Base-by-base conservation (phyloP, 2,113 vertebrate species). In the Merops nubicus region DNA sequence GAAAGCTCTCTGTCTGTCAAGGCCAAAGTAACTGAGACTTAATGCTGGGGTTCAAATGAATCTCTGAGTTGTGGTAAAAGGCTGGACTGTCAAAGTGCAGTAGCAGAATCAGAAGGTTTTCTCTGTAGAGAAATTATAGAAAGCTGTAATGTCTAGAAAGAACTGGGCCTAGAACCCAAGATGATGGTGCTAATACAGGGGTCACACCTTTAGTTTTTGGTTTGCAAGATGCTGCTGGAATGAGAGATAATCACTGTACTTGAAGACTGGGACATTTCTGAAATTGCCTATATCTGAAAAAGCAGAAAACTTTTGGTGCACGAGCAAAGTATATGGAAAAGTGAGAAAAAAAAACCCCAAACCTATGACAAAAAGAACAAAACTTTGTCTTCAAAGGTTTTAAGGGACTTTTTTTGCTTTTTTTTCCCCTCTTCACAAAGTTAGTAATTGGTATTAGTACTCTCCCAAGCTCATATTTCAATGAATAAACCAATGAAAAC, bases 401-500 rank as follows among this genome's bases (percentile, higher is more conserved):
- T n/a, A 72, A 20, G 15, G 15, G 12, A 45, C 20, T 21, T 43
- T 42, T 42, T 21, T 64, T 38, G 59, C 25, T 38, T 38, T 23
- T 23, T 15, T 38, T 36, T 25, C 17, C 6, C 5, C 17, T 5
- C 19, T 4, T 11, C 3, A 2, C 13, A 6, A 2, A 13, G 5
- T 40, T 34, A 21, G 47, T 33, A 12, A 47, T 76, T 69, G 25
- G 11, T 54, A 43, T 75, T 54, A 54, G 14, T 77, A 60, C 42
- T 42, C 43, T 63, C 23, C n/a, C 17, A 63, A 81, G n/a, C 9
- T 51, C 33, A 10, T 43, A 73, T 36, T 84, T 88, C 63, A 69
- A 70, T 67, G 88, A 54, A 81, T 57, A 90, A 90, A 86, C 17
- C 22, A 38, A 62, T 14, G 34, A 38, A 90, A 91, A 50, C 33